A percentile compares a stretch with the other conserved stretches of the same genome.
These are phyloP conservation scores for Nomada goodeniana DNA, from an alignment of 2,888 invertebrate species.

Conservation along the genomic window DNA sequence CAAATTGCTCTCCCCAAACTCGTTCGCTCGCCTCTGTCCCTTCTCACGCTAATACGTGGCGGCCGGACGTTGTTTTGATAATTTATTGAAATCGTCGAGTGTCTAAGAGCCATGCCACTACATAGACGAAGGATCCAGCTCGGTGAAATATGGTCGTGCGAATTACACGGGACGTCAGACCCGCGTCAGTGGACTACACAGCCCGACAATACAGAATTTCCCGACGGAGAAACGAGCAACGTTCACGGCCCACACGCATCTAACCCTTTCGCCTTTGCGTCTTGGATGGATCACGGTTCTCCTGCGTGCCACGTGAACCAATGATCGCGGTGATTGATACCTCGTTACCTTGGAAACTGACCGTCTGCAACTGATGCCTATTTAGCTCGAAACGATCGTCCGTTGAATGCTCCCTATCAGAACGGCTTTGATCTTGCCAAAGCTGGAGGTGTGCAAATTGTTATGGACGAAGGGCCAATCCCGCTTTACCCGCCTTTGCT, in stretches of 20 bases:
- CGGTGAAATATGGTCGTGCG: conserved; percentile 75
- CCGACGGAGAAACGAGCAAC: conserved; percentile 67
- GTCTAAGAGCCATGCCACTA: conserved; percentile 55
- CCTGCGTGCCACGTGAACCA: conserved; percentile 12
- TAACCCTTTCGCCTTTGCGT: conserved; percentile 15
- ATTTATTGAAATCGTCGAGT: conserved; percentile 79
- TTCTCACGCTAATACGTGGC: conserved; percentile 70
- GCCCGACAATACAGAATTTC: conserved; percentile 70
- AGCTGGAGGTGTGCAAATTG: not conserved
- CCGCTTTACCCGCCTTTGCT: not conserved
- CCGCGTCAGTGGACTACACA: conserved; percentile 68
- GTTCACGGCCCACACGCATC: conserved; percentile 39
- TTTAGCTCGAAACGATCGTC: not conserved
- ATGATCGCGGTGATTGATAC: conserved; percentile 41
- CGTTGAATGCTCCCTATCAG: not conserved
- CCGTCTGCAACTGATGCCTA: not conserved
- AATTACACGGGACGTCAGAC: conserved; percentile 74
- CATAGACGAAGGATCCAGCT: conserved; percentile 54
- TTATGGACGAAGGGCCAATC: not conserved
- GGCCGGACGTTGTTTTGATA: conserved; percentile 73
- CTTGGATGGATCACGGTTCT: conserved; percentile 20
- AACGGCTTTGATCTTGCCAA: conserved; percentile 12
- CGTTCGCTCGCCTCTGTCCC: conserved; percentile 54
- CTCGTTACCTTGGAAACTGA: conserved; percentile 23
- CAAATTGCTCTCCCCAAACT: conserved; percentile 79